Base-by-base conservation (phyloP, 2,797 vertebrate genomes). In the Sebastes itinus region DNA sequence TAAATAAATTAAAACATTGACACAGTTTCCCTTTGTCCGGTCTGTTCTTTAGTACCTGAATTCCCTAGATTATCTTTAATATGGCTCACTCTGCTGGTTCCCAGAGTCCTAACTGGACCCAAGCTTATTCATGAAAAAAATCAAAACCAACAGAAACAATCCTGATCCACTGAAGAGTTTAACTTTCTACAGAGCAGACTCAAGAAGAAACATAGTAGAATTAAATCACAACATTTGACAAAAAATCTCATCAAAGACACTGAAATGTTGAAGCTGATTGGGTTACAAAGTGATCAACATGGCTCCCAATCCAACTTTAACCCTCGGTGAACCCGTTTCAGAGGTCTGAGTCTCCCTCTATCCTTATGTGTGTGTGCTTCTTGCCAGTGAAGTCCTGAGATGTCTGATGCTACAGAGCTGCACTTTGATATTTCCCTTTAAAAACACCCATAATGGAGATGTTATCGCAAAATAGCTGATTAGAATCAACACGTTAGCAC, bases 1-100 rank as follows among this genome's bases (percentile, higher is more conserved):
- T 74, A 82, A 90, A 89, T 82, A 86, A 78, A 88, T 86, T 72
- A 61, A 81, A 67, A 78, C 28, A 73, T 6, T 10, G 9, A 68
- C 59, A 59, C 46, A 49, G 5, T 52, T 63, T 56, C 32, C 20
- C 14, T 63, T 6, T 56, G 27, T 56, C 55, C 23, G 23, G 30
- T 64, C 6, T 67, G 42, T 22, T 62, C 12, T 32, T 20, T 2
- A 32, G 54, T 55, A 35, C 61, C 68, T 69, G 63, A 32, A 49
- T 56, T 25, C 10, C 49, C 11, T 8, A 13, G 9, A 54, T 69
- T 14, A 42, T 38, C 14, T 69, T 30, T 13, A 16, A 55, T 72
- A 69, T 75, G 72, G 78, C 63, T 86, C 27, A 22, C 1, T 60
- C 8, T 30, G 16, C 28, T 68, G 7, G 10, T 59, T 46, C 23